These are phyloP conservation scores for Argya squamiceps DNA, from an alignment of 2,797 vertebrate genomes.

Conservation along the genomic window DNA sequence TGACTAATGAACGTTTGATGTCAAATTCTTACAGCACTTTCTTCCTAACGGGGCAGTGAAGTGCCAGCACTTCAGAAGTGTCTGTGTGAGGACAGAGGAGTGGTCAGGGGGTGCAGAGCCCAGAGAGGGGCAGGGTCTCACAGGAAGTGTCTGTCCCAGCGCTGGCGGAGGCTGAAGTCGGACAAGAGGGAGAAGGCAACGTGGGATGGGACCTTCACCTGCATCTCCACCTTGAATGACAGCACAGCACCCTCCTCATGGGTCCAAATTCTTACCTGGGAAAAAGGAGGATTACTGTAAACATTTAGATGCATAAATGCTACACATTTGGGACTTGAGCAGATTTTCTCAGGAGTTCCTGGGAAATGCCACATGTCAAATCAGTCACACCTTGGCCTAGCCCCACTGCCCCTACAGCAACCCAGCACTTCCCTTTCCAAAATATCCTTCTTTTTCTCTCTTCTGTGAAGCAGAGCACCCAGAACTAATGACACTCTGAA, in stretches of 20 bases:
- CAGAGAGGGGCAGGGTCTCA: not conserved
- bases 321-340: not conserved
- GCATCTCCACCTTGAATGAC: conserved; percentile 78
- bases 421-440: not conserved
- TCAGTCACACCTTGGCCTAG: not conserved
- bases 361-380: not conserved
- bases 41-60: not conserved
- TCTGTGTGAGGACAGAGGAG: not conserved
- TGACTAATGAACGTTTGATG: not conserved
- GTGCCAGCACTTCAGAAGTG: not conserved
- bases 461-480: not conserved
- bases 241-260: conserved; percentile 70
- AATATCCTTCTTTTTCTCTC: not conserved
- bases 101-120: not conserved
- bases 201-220: conserved; percentile 59
- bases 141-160: conserved; percentile 76
- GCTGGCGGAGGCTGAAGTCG: conserved; percentile 70
- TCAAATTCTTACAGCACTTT: not conserved
- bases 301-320: not conserved
- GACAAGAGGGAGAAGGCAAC: conserved; percentile 73
- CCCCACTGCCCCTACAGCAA: too few relatives aligned
- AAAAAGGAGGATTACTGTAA: not conserved
- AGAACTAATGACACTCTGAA: not conserved
- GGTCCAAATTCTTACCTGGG: conserved; percentile 75
- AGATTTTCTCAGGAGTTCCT: not conserved